A percentile compares a stretch with the other conserved stretches of the same genome.
Evolutionary conservation across 2,888 invertebrate species (phyloP).

Genomic region (Mactromeris polynyma): DNA sequence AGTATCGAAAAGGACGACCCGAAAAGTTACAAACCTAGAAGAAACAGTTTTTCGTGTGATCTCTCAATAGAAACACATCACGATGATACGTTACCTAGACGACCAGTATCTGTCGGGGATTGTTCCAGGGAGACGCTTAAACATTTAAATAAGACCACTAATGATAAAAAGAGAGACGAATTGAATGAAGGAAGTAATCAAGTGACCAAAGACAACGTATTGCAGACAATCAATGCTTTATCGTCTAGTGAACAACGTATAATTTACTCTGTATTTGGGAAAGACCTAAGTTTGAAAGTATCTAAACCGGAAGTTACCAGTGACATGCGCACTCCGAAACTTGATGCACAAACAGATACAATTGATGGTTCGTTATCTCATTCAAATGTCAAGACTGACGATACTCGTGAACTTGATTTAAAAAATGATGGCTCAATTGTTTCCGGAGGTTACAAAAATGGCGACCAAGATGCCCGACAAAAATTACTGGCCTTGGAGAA

Average conservation of each 20-base stretch:
- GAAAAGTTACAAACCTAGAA: constrained; percentile 25
- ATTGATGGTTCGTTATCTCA: neutral
- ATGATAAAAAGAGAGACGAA: neutral
- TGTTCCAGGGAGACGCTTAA: constrained; percentile 16
- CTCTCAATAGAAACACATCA: neutral
- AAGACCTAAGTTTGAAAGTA: constrained; percentile 46
- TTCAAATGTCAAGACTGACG: neutral
- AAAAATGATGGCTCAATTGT: neutral
- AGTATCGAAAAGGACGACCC: neutral
- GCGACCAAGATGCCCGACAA: constrained; percentile 37
- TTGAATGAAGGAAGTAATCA: neutral
- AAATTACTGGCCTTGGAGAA: constrained; percentile 14
- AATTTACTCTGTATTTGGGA: constrained; percentile 66
- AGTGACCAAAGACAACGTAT: neutral
- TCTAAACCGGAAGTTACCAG: neutral
- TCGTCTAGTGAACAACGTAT: constrained; percentile 63
- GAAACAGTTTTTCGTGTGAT: constrained; percentile 66
- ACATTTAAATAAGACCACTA: constrained; percentile 2
- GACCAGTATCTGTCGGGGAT: constrained; percentile 60
- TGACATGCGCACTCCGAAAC: constrained; percentile 22
- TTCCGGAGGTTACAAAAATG: constrained; percentile 27
- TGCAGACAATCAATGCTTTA: constrained; percentile 54
- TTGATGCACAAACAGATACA: neutral
- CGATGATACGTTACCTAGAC: constrained; percentile 32
- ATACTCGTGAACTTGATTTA: neutral